A percentile compares a stretch with the other conserved stretches of the same genome.
Conservation (phyloP, 2,113 vertebrate species). For the Amblyornis subalaris region DNA sequence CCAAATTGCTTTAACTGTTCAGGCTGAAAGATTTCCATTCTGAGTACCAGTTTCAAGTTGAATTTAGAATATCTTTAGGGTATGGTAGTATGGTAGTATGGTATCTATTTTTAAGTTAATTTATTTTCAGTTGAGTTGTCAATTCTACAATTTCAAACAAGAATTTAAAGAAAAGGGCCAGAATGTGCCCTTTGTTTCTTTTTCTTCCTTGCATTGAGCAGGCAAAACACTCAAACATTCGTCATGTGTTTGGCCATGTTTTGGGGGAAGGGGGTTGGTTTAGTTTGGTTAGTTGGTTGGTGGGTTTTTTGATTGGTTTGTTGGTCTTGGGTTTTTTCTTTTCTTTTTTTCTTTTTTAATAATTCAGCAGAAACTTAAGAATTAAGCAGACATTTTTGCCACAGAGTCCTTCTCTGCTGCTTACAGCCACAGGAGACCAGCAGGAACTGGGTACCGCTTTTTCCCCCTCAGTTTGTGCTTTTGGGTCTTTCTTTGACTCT, state of each 20-base stretch:
- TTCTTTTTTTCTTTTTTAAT: neutral
- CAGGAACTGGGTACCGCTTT: neutral
- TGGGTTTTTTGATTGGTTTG: neutral
- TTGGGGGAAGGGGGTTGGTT: neutral
- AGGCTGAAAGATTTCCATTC: neutral
- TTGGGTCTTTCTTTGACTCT: neutral
- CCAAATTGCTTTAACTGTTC: neutral
- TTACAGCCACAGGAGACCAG: neutral
- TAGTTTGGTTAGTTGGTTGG: neutral
- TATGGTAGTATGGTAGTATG: no score
- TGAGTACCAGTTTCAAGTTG: neutral
- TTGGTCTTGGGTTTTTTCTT: neutral
- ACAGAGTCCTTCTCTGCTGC: neutral
- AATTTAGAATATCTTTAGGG: neutral
- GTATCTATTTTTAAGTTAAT: neutral
- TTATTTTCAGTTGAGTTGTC: neutral
- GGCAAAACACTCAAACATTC: neutral
- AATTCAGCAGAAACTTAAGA: neutral
- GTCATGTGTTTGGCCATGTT: neutral
- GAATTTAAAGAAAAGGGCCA: neutral
- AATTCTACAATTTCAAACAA: neutral
- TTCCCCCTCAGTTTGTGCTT: neutral
- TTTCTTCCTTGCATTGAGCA: neutral
- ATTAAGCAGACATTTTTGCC: neutral
- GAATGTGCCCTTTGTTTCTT: neutral